These are phyloP conservation scores for Holothuria scabra DNA, from an alignment of 53 echinoderm and acorn worm genomes.

Conservation along the genomic window DNA sequence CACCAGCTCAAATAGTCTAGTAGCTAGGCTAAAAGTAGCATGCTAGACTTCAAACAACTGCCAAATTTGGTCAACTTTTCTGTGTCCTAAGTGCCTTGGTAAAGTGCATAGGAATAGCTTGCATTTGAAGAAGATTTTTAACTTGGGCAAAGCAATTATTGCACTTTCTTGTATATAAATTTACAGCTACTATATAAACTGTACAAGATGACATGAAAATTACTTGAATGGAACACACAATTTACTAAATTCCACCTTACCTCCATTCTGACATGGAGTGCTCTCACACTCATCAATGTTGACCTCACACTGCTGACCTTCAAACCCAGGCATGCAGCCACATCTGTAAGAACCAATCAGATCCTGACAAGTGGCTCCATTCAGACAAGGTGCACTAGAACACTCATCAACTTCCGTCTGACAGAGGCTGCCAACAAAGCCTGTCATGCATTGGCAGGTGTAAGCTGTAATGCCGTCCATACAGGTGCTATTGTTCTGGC, in stretches of 20 bases:
- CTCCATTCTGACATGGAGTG: conserved; percentile 46
- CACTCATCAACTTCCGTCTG: conserved; percentile 63
- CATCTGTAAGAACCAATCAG: conserved; percentile 50
- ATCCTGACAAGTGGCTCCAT: conserved; percentile 63
- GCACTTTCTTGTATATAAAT: too few relatives aligned
- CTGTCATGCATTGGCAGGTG: conserved; percentile 24
- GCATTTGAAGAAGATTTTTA: too few relatives aligned
- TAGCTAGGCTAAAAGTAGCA: too few relatives aligned
- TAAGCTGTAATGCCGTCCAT: conserved; percentile 46
- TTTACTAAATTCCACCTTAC: conserved; percentile 13
- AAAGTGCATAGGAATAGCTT: too few relatives aligned
- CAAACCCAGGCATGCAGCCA: conserved; percentile 52
- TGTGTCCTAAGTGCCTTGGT: too few relatives aligned
- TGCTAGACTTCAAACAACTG: too few relatives aligned
- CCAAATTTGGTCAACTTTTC: too few relatives aligned
- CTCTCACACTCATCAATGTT: conserved; percentile 63
- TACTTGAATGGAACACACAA: not conserved
- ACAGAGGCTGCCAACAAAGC: conserved; percentile 59
- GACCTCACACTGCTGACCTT: conserved; percentile 53
- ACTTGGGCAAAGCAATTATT: too few relatives aligned
- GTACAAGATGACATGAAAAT: not conserved
- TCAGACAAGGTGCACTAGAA: conserved; percentile 55
- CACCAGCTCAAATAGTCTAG: too few relatives aligned
- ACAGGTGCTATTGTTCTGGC: conserved; percentile 45
- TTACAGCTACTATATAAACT: too few relatives aligned